These are phyloP conservation scores for Catharus minimus DNA, from an alignment of 2,113 vertebrate species.

Conservation along the genomic window DNA sequence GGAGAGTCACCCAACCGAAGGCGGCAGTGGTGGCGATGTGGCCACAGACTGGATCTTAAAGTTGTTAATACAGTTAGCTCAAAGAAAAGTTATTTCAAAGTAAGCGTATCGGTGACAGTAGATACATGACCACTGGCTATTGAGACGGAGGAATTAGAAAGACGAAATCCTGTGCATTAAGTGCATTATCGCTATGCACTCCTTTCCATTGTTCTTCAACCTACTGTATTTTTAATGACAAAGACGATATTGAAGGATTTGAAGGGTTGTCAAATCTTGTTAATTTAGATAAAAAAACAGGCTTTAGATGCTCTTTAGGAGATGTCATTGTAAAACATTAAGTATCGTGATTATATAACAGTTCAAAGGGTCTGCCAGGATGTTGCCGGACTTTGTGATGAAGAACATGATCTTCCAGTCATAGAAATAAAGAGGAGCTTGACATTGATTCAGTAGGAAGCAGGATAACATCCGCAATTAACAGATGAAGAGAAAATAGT, in stretches of 20 bases:
- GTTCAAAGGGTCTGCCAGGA: not conserved
- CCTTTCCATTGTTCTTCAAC: not conserved
- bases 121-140: not conserved
- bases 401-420: not conserved
- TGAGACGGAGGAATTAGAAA: not conserved
- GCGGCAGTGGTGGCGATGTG: not conserved
- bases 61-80: not conserved
- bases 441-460: not conserved
- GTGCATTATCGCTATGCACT: not conserved
- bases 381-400: not conserved
- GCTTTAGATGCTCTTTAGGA: not conserved
- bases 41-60: not conserved
- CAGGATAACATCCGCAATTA: not conserved
- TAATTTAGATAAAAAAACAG: not conserved
- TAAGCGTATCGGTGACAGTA: not conserved
- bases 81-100: slow-evolving; percentile 5
- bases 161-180: not conserved
- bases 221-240: not conserved
- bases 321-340: not conserved
- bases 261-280: not conserved
- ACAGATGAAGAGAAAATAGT: not conserved
- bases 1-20: not conserved
- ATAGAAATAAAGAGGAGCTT: not conserved
- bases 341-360: not conserved
- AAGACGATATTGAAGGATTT: not conserved